These are phyloP conservation scores for Diabrotica undecimpunctata DNA, from an alignment of 1,140 invertebrate genomes.

Conservation along the genomic window DNA sequence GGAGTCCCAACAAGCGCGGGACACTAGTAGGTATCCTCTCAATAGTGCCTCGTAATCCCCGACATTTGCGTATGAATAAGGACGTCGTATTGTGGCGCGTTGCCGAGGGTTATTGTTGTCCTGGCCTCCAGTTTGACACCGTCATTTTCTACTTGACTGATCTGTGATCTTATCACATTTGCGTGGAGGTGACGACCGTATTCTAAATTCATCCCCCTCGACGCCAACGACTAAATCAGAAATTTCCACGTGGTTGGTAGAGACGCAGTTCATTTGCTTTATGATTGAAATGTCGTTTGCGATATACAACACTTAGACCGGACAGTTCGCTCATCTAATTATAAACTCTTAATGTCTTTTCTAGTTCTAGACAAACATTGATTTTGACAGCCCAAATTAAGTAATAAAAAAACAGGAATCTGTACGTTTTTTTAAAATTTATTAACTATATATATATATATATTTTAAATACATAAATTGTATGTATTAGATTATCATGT, in stretches of 20 bases:
- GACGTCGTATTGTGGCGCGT: slow-evolving; percentile 23
- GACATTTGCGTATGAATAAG: slow-evolving; percentile 42
- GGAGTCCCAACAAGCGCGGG: background rate
- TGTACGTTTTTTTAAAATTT: no score
- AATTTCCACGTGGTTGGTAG: slow-evolving; percentile 13
- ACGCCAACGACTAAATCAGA: slow-evolving; percentile 22
- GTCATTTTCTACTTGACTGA: slow-evolving; percentile 47
- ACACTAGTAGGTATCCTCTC: slow-evolving; percentile 6
- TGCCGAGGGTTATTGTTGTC: slow-evolving; percentile 36
- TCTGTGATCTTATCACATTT: slow-evolving; percentile 45
- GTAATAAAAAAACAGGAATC: no score
- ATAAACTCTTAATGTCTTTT: no score
- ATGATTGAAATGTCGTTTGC: slow-evolving; percentile 7
- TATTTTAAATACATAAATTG: no score
- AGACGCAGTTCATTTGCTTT: slow-evolving; percentile 13
- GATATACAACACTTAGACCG: background rate
- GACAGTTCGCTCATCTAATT: background rate
- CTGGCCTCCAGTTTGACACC: slow-evolving; percentile 44
- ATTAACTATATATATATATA: no score
- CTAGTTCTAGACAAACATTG: no score
- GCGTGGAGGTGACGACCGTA: slow-evolving; percentile 38
- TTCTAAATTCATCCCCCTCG: slow-evolving; percentile 27
- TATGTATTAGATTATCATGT: no score
- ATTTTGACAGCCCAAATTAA: no score
- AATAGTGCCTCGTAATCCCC: slow-evolving; percentile 29